Evolutionary conservation across 2,888 invertebrate species (phyloP).

Genomic region (Alentia gelatinosa): DNA sequence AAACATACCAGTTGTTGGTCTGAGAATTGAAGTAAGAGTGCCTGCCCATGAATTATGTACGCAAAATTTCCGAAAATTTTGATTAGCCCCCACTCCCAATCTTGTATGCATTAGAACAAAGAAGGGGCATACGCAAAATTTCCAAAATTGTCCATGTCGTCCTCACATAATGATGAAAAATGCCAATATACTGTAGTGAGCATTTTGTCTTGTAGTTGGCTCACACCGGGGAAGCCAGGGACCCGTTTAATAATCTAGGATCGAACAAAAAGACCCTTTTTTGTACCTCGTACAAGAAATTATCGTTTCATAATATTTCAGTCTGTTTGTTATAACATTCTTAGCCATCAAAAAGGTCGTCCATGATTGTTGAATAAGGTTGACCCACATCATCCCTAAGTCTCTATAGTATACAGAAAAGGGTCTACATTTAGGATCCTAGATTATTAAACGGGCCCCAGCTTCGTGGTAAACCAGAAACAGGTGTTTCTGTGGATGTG

Average conservation of each 20-base stretch:
- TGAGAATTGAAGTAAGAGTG: too few relatives aligned
- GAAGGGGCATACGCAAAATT: too few relatives aligned
- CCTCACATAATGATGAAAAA: background rate
- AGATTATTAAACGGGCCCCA: background rate
- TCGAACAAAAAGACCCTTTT: background rate
- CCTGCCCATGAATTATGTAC: too few relatives aligned
- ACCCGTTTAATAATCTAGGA: background rate
- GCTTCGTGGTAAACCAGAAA: background rate
- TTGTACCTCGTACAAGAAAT: background rate
- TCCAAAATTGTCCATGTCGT: background rate
- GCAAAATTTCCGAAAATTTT: too few relatives aligned
- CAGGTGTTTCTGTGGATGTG: background rate
- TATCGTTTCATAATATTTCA: background rate
- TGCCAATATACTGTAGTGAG: background rate
- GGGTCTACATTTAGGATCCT: background rate
- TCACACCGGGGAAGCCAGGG: background rate
- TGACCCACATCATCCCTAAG: background rate
- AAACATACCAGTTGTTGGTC: too few relatives aligned
- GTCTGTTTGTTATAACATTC: background rate
- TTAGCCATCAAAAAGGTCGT: background rate
- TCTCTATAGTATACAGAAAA: background rate
- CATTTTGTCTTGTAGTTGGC: background rate
- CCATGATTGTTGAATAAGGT: background rate
- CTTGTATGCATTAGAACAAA: too few relatives aligned
- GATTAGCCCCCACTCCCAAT: too few relatives aligned